Conservation (phyloP, 2,113 vertebrate genomes). For the Phalacrocorax carbo region DNA sequence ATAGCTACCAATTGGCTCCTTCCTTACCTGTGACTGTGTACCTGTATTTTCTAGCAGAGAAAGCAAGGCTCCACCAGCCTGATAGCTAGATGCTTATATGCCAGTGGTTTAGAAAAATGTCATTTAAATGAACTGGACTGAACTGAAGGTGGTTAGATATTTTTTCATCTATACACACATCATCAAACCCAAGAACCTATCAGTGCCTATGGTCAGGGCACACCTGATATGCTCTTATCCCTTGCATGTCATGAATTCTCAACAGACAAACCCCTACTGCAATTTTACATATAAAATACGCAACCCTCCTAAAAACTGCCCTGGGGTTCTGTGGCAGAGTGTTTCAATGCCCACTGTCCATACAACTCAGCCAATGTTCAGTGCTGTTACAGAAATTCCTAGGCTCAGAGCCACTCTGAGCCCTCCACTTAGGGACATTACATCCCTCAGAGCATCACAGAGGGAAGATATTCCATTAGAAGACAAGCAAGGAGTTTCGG, state of each 20-base stretch:
- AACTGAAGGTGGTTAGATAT: not conserved
- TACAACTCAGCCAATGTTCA: not conserved
- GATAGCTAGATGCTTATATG: not conserved
- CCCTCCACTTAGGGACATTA: not conserved
- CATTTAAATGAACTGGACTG: not conserved
- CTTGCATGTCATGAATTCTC: not conserved
- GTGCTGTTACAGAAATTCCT: not conserved
- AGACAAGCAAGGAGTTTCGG: not conserved
- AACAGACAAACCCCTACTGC: not conserved
- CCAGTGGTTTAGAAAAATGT: not conserved
- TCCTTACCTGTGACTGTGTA: not conserved
- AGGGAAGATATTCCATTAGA: not conserved
- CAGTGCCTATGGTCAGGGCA: not conserved
- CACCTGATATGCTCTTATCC: not conserved
- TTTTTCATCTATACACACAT: not conserved
- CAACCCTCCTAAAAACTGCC: not conserved
- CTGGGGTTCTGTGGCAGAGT: not conserved
- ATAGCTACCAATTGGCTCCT: not conserved
- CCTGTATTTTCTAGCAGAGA: not conserved
- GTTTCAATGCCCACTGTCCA: not conserved
- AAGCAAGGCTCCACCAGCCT: not conserved
- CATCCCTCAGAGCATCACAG: accelerated
- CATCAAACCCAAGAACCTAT: not conserved
- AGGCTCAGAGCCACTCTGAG: not conserved
- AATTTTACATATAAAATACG: not conserved